phyloP scores from a whole-genome alignment of 2,797 vertebrate genomes.

The Vespertilio murinus region DNA sequence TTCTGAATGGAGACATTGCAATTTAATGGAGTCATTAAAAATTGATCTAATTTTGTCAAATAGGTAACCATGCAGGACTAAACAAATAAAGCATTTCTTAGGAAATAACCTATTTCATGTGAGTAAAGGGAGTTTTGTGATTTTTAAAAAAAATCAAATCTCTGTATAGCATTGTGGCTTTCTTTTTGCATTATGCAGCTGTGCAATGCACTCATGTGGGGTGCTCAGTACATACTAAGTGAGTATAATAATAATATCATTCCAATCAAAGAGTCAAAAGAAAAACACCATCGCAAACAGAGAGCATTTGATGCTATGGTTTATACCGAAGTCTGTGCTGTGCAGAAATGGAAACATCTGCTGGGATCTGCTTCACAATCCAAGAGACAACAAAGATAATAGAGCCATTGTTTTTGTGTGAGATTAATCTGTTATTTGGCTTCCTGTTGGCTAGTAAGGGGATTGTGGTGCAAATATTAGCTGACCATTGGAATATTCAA shows the following conservation, averaged over 20 bases:
- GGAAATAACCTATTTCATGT: slow-evolving; percentile 54
- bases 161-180: not conserved
- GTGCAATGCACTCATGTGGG: not conserved
- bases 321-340: slow-evolving; percentile 39
- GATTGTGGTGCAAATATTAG: slow-evolving; percentile 46
- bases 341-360: slow-evolving; percentile 59
- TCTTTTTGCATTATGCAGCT: slow-evolving; percentile 22
- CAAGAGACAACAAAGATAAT: slow-evolving; percentile 40
- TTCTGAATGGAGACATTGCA: slow-evolving; percentile 26
- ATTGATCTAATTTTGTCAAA: slow-evolving; percentile 66
- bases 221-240: slow-evolving; percentile 61
- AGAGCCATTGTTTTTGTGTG: slow-evolving; percentile 40
- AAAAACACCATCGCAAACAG: slow-evolving; percentile 28
- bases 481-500: slow-evolving; percentile 41
- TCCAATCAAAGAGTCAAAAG: slow-evolving; percentile 56
- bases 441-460: not conserved
- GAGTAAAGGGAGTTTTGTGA: slow-evolving; percentile 7
- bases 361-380: slow-evolving; percentile 23
- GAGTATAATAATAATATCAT: slow-evolving; percentile 50
- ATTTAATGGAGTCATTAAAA: slow-evolving; percentile 65
- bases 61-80: slow-evolving; percentile 56
- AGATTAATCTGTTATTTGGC: not conserved
- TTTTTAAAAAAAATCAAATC: slow-evolving; percentile 36
- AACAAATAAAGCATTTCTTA: slow-evolving; percentile 62
- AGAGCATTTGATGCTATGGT: not conserved